Evolutionary conservation across 2,113 vertebrate species (phyloP), one percentile per base, ranked within the genome.

Genomic region (Loxodonta africana): DNA sequence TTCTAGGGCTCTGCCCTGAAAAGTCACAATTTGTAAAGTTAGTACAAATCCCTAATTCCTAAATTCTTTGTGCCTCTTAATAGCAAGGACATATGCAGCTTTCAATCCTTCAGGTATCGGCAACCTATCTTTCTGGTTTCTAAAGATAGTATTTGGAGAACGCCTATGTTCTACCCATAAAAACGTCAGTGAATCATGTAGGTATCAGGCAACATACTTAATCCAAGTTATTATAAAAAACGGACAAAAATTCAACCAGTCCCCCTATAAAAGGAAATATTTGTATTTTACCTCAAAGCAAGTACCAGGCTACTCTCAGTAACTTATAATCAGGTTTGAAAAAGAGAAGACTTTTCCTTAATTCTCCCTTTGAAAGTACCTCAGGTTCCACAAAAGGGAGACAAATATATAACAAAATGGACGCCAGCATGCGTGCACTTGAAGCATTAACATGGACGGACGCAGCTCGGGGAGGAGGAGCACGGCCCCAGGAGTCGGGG

Each of bases 161-260:
- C 28, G 93, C 12, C 65, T 84, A 81, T 51, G 8, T 89, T 86
- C 62, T 2, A 88, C 37, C 26, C 44, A 78, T 28, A 84, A 91
- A 96, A n/a, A 23, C 48, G 4, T 60, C 30, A 28, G 8, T 73
- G 78, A 81, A 6, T 91, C 37, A 84, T 33, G 37, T 41, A 65
- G 10, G 90, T 88, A 87, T 30, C 26, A 95, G 51, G 84, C 23
- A 87, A 84, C 62, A 74, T 65, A 67, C 28, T 33, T 44, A 88
- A 95, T 26, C 77, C 65, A 93, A 85, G 37, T 88, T 25, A n/a
- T 91, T 57, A 93, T 85, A 30, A 91, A 92, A 6, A 86, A 83
- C 30, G 51, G 37, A 83, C 25, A 46, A 63, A 63, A 69, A 60
- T 71, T 77, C 44, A 95, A 76, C 5, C 20, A 78, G 41, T n/a